Conservation (phyloP, 2,888 invertebrate species). For the Spodoptera exigua region DNA sequence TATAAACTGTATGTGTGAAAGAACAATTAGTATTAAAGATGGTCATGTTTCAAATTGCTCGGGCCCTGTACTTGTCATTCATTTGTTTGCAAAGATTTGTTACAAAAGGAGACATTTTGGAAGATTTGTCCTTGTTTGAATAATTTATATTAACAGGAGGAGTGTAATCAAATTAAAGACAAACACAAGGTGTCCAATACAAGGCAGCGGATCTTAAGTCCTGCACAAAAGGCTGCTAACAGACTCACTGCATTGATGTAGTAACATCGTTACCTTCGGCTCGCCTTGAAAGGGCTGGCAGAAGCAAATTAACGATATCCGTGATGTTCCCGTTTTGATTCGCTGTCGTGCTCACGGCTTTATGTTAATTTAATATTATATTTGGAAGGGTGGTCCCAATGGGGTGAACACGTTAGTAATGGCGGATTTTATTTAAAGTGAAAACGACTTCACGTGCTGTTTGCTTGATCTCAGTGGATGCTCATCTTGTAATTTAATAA, state of each 20-base stretch:
- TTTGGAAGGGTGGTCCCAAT: conserved; percentile 63
- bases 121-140: too few species aligned
- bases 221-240: conserved; percentile 69
- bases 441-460: conserved; percentile 54
- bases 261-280: conserved; percentile 68
- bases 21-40: too few species aligned
- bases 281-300: conserved; percentile 50
- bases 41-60: too few species aligned
- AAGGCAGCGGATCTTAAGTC: conserved; percentile 51
- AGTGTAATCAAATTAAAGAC: conserved; percentile 18
- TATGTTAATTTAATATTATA: conserved; percentile 85
- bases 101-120: too few species aligned
- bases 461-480: conserved; percentile 27
- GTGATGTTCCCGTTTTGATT: conserved; percentile 83
- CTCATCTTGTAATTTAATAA: background rate
- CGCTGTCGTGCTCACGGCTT: conserved; percentile 75
- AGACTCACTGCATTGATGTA: conserved; percentile 75
- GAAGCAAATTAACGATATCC: conserved; percentile 83
- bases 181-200: conserved; percentile 48
- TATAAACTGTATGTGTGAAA: too few species aligned
- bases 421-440: conserved; percentile 56
- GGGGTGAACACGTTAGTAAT: conserved; percentile 53
- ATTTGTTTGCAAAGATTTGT: too few species aligned
- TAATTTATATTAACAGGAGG: background rate
- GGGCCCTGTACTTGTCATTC: too few species aligned